Evolutionary conservation across 2,797 vertebrate species (phyloP), one percentile per base, ranked within the genome.

Genomic region (Tinamus major): DNA sequence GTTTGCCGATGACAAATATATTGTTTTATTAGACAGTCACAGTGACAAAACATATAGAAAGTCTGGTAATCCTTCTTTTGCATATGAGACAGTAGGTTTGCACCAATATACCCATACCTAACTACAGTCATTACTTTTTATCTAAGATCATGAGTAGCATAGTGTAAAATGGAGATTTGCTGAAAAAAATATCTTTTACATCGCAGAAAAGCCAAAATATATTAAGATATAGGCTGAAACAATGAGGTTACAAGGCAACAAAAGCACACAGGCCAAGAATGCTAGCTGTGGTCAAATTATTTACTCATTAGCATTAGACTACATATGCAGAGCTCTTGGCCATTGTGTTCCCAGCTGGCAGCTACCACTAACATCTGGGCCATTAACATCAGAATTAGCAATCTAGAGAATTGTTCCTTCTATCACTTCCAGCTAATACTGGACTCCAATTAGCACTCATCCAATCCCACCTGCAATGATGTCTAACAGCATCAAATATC

Each of bases 361-460:
- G 96, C 94, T 95, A 95, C 93, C 78, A 88, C 90, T 96, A 97
- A 98, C 97, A 97, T 97, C 97, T 98, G 97, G 93, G 84, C 94
- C 95, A 98, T 98, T 98, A 97, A 97, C 96, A 97, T 97, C 95
- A 98, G 95, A 98, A 98, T 97, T 96, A 95, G 93, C 95, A 98
- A 98, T 98, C 97, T 97, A 97, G 96, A 96, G 92, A 96, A 97
- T 97, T 97, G 94, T 97, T 97, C 93, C 85, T 97, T 97, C 92
- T 93, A 91, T 90, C 87, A 94, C 83, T 97, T 97, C 95, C 95
- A 96, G 95, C 85, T 97, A 97, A 97, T 96, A 94, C 95, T 93
- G 93, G 87, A 88, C 94, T 96, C 72, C 94, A 96, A 96, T 97
- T 96, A 97, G 72, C n/a, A n/a, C 85, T 96, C 95, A 96, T 97